phyloP scores from a whole-genome alignment of 2,113 vertebrate genomes.

The Heliornis fulica region DNA sequence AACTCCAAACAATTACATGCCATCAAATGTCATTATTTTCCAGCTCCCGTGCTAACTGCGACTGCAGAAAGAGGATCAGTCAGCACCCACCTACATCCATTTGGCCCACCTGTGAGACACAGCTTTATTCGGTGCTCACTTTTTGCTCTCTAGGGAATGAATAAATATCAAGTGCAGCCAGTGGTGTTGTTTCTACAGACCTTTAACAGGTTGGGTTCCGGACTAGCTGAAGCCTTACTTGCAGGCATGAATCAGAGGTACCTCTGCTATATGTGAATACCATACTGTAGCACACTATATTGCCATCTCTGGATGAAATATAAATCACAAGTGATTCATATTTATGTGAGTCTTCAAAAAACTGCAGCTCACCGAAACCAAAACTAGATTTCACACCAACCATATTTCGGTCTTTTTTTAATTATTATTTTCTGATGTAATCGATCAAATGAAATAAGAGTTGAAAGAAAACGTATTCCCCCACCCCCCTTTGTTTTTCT shows the following conservation, averaged over 20 bases:
- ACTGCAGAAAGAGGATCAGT: neutral
- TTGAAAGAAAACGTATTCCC: neutral
- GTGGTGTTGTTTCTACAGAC: neutral
- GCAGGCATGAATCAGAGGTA: neutral
- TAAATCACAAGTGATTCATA: slow-evolving; percentile 29
- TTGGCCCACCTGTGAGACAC: neutral
- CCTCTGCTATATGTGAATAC: neutral
- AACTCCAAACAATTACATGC: neutral
- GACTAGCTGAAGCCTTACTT: neutral
- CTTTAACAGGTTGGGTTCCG: neutral
- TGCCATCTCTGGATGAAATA: neutral
- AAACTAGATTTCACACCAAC: neutral
- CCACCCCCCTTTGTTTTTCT: neutral
- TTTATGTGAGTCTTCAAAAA: slow-evolving; percentile 11
- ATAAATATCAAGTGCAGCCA: neutral
- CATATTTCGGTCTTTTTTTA: neutral
- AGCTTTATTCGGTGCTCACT: neutral
- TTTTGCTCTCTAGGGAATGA: neutral
- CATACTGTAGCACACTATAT: neutral
- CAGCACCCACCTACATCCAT: neutral
- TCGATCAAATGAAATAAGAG: neutral
- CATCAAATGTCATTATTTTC: neutral
- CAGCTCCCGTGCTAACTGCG: neutral
- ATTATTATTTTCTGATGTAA: neutral
- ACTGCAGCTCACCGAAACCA: neutral